Evolutionary conservation across 2,888 invertebrate species (phyloP), one percentile per base, ranked within the genome.

Genomic region (Phymatocera aterrima): DNA sequence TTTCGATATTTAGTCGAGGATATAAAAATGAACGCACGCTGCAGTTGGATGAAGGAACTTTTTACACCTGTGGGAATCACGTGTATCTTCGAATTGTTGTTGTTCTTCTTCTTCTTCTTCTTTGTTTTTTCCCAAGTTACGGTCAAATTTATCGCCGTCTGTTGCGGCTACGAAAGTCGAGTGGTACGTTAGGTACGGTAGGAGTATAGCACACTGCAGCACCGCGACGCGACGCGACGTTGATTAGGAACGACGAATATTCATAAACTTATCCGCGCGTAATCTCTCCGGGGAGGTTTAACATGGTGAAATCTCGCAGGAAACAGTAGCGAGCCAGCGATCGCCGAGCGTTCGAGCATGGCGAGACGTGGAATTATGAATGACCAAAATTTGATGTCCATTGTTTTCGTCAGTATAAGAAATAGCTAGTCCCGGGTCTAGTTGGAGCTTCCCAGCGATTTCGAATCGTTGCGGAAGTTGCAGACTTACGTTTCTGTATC

Each of bases 221-320:
- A 51, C 51, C 12, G 28, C 12, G 28, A 3, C 10, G 24, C 28
- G 31, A 15, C 24, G 15, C 6, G 37, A 18, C 37, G 61, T 61
- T 61, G 34, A 61, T n/a, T n/a, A n/a, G 61, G 34, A 34, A 61
- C n/a, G n/a, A 61, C 61, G 37, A 61, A 61, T 61, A 61, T 61
- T 61, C 61, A 61, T 61, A 61, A 61, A 61, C 61, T 61, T 61
- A 61, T 61, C 37, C 61, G 31, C 61, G 31, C 18, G 3, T 64
- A 64, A 64, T 64, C 37, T 64, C 64, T 64, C 64, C 37, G 34
- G 15, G n/a, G 37, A 10, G 15, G 64, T 34, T 64, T 15, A 64
- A n/a, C 64, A 34, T 64, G 37, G 18, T 64, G 37, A 64, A 64
- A 64, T 64, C 64, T 64, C 10, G 37, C 34, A 64, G 64, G 64